Conservation (phyloP, 2,888 invertebrate genomes). For the Drosophila fungiperda region DNA sequence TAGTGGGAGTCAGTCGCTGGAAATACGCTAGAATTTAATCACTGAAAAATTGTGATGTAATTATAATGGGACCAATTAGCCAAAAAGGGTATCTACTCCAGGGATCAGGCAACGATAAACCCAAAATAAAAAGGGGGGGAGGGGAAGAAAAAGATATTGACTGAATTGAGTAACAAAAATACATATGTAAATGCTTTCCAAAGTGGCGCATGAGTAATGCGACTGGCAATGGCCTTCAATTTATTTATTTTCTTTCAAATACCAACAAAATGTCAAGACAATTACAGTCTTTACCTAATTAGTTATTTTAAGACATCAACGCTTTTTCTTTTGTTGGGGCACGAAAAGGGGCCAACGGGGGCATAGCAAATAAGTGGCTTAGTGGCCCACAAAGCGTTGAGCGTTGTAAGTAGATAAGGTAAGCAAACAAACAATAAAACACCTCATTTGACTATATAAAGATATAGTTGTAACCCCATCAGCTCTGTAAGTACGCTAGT, state of each 20-base stretch:
- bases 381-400: not conserved
- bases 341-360: not conserved
- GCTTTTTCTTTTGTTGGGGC: not conserved
- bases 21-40: conserved; percentile 53
- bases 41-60: conserved; percentile 56
- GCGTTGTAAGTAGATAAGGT: conserved; percentile 11
- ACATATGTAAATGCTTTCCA: not conserved
- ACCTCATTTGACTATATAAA: not conserved
- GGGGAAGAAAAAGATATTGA: not conserved
- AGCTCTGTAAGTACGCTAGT: conserved; percentile 8
- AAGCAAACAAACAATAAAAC: conserved; percentile 15
- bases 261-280: not conserved
- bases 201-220: conserved; percentile 12
- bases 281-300: conserved; percentile 1
- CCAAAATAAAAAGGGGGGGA: not conserved
- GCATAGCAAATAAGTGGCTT: conserved; percentile 14
- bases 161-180: not conserved
- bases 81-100: conserved; percentile 13
- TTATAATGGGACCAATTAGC: conserved; percentile 56
- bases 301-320: not conserved
- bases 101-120: conserved; percentile 7
- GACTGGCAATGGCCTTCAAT: not conserved
- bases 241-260: not conserved
- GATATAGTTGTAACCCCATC: not conserved
- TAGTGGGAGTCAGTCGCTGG: conserved; percentile 19